phyloP scores from a whole-genome alignment of 2,888 invertebrate genomes.

The Netelia melanura region DNA sequence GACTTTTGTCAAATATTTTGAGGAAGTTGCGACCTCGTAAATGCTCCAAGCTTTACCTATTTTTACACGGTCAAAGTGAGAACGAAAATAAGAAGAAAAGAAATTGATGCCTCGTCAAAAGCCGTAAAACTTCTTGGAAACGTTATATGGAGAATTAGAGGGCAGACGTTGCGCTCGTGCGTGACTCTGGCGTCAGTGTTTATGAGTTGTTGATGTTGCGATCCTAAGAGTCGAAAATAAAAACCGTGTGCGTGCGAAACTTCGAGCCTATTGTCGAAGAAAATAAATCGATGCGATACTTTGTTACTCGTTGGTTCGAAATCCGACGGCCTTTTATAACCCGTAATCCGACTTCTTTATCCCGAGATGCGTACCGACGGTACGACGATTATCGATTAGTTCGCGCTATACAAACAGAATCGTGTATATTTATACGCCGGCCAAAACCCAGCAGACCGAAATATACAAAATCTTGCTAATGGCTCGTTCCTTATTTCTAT shows the following conservation, averaged over 20 bases:
- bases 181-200: no score
- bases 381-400: conserved; percentile 56
- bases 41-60: conserved; percentile 31
- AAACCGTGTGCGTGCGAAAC: background rate
- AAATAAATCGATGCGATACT: conserved; percentile 25
- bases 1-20: conserved; percentile 16
- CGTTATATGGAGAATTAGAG: background rate
- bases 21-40: background rate
- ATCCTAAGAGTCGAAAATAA: conserved; percentile 14
- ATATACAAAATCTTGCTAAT: no score
- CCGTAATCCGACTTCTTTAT: conserved; percentile 14
- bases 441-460: no score
- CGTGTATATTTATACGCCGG: no score
- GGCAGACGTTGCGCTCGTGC: background rate
- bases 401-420: conserved; percentile 13
- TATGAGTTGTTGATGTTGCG: background rate
- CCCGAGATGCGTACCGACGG: conserved; percentile 39
- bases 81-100: conserved; percentile 6
- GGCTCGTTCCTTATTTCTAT: no score
- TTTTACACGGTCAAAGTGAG: conserved; percentile 56
- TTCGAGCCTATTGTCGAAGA: no score
- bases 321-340: background rate
- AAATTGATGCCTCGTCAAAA: background rate
- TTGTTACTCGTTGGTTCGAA: conserved; percentile 7
- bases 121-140: background rate